Base-by-base conservation (phyloP, 2,888 invertebrate species). In the Eledone cirrhosa region DNA sequence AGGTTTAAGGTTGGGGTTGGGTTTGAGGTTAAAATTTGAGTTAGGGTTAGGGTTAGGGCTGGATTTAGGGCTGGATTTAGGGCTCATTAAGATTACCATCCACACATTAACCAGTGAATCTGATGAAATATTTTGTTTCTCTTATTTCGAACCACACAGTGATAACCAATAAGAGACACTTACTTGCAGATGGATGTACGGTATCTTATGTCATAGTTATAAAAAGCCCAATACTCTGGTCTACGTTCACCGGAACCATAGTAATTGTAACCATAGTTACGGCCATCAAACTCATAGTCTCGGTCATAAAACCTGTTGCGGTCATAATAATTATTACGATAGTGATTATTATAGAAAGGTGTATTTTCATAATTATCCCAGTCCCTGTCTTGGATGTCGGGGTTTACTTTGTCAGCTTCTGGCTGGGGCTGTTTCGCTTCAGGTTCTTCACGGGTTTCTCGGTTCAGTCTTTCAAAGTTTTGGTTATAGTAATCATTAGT, bases 171-270 rank as follows among this genome's bases (percentile, higher is more conserved):
- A 72, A 11, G 14, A 72, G 22, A n/a, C n/a, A 72, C 72, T 72
- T 72, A 72, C 72, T 19, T 72, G 72, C 72, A 72, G 31, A 72
- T 72, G 24, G 29, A n/a, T 31, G 31, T 72, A 22, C 72, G 72
- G 31, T 72, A 72, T 19, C 41, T 31, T 22, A 41, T 19, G 22
- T 72, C 72, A 41, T 72, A 72, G 14, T 72, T 72, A 22, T 72
- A 72, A 41, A 72, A 72, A 0, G 72, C 72, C 72, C 72, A 72
- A 31, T 72, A 72, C n/a, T 72, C 72, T n/a, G 72, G 72, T 22
- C 33, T 72, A 41, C 72, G 41, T 41, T 41, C 41, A 41, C 11
- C 31, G 41, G 31, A 41, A 72, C 31, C n/a, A 31, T 41, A 72
- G 72, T 72, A 72, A 72, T 72, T 72, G 33, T 72, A 72, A 14